Percentiles rank a stretch among this genome's conserved stretches.
phyloP scores from a whole-genome alignment of 2,113 vertebrate genomes.

The Paradoxurus hermaphroditus region DNA sequence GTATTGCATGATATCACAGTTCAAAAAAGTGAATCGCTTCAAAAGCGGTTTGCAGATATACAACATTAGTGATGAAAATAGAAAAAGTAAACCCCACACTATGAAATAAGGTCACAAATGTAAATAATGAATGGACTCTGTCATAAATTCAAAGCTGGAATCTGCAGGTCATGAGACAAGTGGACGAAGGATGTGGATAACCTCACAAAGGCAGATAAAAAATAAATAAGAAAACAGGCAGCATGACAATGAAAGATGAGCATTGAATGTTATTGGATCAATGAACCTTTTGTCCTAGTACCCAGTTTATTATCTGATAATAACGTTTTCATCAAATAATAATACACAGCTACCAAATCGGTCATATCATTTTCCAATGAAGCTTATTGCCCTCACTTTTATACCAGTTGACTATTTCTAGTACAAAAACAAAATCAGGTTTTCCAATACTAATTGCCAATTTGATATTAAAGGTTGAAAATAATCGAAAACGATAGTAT shows the following conservation, averaged over 20 bases:
- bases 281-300: background rate
- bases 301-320: background rate
- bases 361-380: background rate
- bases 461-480: background rate
- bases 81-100: background rate
- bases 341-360: background rate
- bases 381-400: background rate
- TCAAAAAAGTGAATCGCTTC: background rate
- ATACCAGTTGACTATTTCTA: background rate
- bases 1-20: background rate
- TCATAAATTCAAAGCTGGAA: background rate
- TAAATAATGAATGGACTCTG: background rate
- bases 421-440: background rate
- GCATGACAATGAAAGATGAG: background rate
- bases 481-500: background rate
- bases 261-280: background rate
- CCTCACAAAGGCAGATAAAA: background rate
- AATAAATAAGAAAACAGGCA: background rate
- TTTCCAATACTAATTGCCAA: background rate
- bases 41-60: background rate
- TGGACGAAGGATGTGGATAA: background rate
- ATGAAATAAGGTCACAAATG: background rate
- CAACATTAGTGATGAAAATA: background rate
- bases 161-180: background rate
- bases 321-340: constrained; percentile 31